Percentiles rank a stretch among this genome's conserved stretches.
phyloP scores from a whole-genome alignment of 2,113 vertebrate genomes.

The Etheostoma spectabile region DNA sequence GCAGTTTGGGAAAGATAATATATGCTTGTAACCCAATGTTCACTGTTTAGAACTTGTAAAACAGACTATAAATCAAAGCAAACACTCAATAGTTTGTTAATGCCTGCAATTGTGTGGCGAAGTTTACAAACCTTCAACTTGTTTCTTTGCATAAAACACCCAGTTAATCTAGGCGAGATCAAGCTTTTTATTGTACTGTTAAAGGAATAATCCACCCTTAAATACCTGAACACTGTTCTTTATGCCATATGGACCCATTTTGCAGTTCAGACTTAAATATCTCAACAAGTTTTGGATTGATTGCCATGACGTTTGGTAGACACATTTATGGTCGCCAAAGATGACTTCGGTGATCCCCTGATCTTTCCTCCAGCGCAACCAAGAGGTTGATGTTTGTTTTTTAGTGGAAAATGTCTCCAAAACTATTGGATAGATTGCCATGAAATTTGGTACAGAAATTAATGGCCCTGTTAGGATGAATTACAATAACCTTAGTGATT shows the following conservation, averaged over 20 bases:
- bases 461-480: not conserved
- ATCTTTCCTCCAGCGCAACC: not conserved
- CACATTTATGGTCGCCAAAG: not conserved
- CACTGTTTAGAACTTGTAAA: slow-evolving; percentile 6
- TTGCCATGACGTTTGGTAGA: not conserved
- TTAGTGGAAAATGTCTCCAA: not conserved
- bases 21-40: slow-evolving; percentile 1
- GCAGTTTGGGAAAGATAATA: slow-evolving; percentile 6
- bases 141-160: slow-evolving; percentile 20
- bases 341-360: not conserved
- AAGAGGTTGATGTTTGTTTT: not conserved
- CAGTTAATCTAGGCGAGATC: slow-evolving; percentile 12
- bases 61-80: slow-evolving; percentile 33
- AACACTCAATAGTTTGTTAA: slow-evolving; percentile 19
- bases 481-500: not conserved
- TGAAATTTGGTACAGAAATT: not conserved
- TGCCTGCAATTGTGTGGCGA: not conserved
- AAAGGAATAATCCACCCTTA: slow-evolving; percentile 15
- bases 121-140: slow-evolving; percentile 3
- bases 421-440: not conserved
- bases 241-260: not conserved
- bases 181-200: slow-evolving; percentile 19
- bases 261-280: not conserved
- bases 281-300: not conserved
- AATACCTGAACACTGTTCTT: slow-evolving; percentile 21